Base-by-base conservation (phyloP, 2,797 vertebrate genomes). In the Eupleurogrammus muticus region DNA sequence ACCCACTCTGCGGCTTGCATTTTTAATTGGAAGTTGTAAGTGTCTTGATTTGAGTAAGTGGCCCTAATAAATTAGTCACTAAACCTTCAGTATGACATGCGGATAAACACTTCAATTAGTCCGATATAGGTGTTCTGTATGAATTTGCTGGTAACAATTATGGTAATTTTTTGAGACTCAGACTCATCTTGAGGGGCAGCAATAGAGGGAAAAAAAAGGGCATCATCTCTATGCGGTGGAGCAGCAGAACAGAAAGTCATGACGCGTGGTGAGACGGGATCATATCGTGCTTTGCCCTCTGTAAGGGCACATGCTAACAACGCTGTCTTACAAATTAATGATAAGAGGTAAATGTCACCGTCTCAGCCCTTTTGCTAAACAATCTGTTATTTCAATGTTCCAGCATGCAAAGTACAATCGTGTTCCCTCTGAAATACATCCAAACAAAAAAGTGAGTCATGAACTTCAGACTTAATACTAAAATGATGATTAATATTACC, bases 1-100 rank as follows among this genome's bases (percentile, higher is more conserved):
- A 32, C 55, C 9, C 24, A 67, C 23, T 52, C 23, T 13, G 20
- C 28, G 51, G 57, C 44, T 75, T 40, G 4, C 52, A 28, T 38
- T 66, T 73, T 64, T 73, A 81, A 69, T 61, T 70, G 49, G n/a
- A 69, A 40, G 50, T 17, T 74, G 44, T 58, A 65, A 67, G 52
- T 46, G 12, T 20, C 49, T 75, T 40, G 35, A 70, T 82, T 67
- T 66, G 32, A 76, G 48, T 74, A 71, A 67, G 51, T 51, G 66
- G 34, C 42, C 7, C 55, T 66, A 60, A 81, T 73, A 68, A 71
- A 75, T 60, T 49, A 32, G 40, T 11, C 20, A 44, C 32, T 59
- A 62, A 68, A 50, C 50, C 34, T 5, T 35, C 42, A 5, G 59
- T 63, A n/a, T 24, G 28, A 52, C 21, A 38, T 12, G 44, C 20